Conservation (phyloP, 2,888 invertebrate genomes). For the Ceriagrion tenellum region DNA sequence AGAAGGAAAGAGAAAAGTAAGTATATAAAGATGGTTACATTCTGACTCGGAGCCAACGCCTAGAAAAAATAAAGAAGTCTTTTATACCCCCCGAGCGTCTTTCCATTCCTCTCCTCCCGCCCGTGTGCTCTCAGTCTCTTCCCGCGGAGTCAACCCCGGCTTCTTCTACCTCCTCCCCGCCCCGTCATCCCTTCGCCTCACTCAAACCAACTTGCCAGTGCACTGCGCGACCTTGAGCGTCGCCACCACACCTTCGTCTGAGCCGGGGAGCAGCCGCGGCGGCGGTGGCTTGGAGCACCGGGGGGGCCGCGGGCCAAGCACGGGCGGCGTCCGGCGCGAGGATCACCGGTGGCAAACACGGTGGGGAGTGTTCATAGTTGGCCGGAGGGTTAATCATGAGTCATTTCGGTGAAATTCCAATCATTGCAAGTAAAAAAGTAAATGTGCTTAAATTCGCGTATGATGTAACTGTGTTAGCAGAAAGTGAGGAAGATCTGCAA, state of each 20-base stretch:
- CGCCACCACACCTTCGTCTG: conserved; percentile 66
- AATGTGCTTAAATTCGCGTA: too few relatives aligned
- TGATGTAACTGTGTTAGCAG: too few relatives aligned
- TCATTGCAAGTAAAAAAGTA: too few relatives aligned
- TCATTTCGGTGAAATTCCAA: too few relatives aligned
- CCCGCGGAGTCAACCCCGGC: neutral
- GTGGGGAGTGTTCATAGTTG: too few relatives aligned
- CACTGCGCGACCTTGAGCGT: conserved; percentile 56
- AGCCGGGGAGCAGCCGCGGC: neutral
- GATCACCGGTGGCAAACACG: neutral
- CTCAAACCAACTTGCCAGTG: neutral
- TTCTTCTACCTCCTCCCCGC: neutral
- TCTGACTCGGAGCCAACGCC: conserved; percentile 50
- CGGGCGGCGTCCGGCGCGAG: neutral
- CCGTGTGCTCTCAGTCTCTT: neutral
- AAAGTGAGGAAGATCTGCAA: too few relatives aligned
- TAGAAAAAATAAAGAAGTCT: neutral
- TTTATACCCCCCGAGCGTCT: neutral
- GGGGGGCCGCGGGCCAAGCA: conserved; percentile 37
- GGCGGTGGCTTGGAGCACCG: neutral
- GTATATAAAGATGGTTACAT: neutral
- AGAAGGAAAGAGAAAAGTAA: neutral
- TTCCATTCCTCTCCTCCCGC: neutral
- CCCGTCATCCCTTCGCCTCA: neutral
- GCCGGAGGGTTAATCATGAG: too few relatives aligned